A percentile compares a stretch with the other conserved stretches of the same genome.
Conservation (phyloP, 1,140 invertebrate genomes). For the Macrocentrus cingulum region DNA sequence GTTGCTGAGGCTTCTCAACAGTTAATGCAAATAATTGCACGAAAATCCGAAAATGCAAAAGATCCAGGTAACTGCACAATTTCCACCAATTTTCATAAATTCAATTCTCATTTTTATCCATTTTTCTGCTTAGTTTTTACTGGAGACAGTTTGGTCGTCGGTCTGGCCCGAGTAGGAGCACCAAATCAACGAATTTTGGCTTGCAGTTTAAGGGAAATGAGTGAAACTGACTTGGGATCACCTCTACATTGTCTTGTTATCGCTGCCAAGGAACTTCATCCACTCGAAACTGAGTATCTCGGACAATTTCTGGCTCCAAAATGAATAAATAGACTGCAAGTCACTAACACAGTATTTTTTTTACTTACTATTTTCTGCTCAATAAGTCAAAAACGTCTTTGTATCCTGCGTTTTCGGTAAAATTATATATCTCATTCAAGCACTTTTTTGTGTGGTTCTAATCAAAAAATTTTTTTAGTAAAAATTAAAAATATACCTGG, state of each 20-base stretch:
- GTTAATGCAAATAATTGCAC: constrained; percentile 74
- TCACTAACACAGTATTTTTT: too few relatives aligned
- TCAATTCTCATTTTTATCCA: constrained; percentile 18
- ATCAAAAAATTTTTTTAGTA: too few relatives aligned
- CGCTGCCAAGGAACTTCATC: constrained; percentile 79
- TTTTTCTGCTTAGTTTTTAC: constrained; percentile 57
- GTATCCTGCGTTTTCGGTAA: too few relatives aligned
- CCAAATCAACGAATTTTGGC: constrained; percentile 79
- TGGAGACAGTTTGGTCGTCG: constrained; percentile 71
- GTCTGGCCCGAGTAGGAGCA: constrained; percentile 87
- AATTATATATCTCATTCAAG: too few relatives aligned
- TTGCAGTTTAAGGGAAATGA: constrained; percentile 75
- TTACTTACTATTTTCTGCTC: too few relatives aligned
- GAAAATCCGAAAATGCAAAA: constrained; percentile 38
- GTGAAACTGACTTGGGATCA: constrained; percentile 74
- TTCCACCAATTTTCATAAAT: neutral
- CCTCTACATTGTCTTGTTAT: constrained; percentile 95
- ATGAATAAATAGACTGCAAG: too few relatives aligned
- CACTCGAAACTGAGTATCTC: constrained; percentile 88
- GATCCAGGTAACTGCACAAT: constrained; percentile 33
- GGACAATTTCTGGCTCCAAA: too few relatives aligned
- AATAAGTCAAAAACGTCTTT: too few relatives aligned
- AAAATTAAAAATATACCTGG: too few relatives aligned
- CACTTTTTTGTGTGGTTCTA: too few relatives aligned
- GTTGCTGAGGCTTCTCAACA: constrained; percentile 84